Base-by-base conservation (phyloP, 2,113 vertebrate species). In the Poeciliopsis occidentalis region DNA sequence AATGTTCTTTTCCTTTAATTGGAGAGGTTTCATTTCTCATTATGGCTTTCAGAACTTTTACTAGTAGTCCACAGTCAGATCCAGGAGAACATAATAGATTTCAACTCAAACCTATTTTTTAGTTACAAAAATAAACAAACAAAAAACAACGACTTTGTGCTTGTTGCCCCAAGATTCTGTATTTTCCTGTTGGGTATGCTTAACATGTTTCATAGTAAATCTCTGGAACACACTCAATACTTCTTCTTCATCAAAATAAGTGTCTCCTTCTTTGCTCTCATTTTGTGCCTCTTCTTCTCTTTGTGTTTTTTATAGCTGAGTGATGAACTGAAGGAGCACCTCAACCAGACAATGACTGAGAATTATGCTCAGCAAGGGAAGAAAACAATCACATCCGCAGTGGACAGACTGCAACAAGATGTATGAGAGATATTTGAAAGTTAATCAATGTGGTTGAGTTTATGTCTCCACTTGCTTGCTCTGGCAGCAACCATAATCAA, bases 391-490 rank as follows among this genome's bases (percentile, higher is more conserved):
- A 96, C 96, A 3, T 61, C 90, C 22, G 95, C 96, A 0, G 91
- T 96, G 34, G 94, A 97, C 86, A 90, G 82, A 69, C 94, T 96
- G 1, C 95, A 97, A 71, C 96, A 97, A 81, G 95, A 97, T 0
- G 96, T 96, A 94, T 83, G 94, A 8, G 60, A 32, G 71, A 8
- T 63, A 47, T 69, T 72, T 60, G 0, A 51, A 44, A 70, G 64
- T 8, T 19, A 0, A 6, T 47, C 17, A 71, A 24, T 51, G 7
- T 63, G 44, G 24, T 69, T 75, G 30, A 32, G n/a, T 81, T 84
- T 37, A 32, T 69, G 1, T 60, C 37, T 54, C 6, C 60, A 65
- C 22, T 15, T 64, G 32, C 62, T 19, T 26, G 22, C n/a, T 26
- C 26, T 13, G 60, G 74, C 27, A 62, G 51, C 12, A 44, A 3